phyloP scores from a whole-genome alignment of 2,888 invertebrate genomes.

The Apocheima hispidaria region DNA sequence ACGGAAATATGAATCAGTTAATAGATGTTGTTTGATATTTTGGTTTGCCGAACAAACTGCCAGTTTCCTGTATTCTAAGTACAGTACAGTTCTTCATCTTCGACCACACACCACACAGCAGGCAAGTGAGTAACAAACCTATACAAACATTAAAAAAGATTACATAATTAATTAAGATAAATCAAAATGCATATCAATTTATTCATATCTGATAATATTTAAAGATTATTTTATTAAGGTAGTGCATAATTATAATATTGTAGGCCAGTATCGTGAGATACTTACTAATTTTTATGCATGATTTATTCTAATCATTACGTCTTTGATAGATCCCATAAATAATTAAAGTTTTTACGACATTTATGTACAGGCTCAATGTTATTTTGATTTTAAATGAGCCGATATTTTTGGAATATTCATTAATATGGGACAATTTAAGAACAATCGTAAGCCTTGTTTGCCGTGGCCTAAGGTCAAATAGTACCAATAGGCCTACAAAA shows the following conservation, averaged over 20 bases:
- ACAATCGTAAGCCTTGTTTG: conserved; percentile 8
- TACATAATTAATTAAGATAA: too few relatives aligned
- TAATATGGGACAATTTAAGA: neutral
- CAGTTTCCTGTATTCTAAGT: too few relatives aligned
- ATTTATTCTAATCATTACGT: conserved; percentile 3
- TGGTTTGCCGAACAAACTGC: too few relatives aligned
- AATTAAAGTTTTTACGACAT: neutral
- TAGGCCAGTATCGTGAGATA: neutral
- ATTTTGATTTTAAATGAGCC: neutral
- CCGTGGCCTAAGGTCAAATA: conserved; percentile 13
- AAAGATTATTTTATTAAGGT: neutral
- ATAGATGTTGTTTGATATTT: too few relatives aligned
- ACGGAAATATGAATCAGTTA: conserved; percentile 13
- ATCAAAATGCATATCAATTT: too few relatives aligned
- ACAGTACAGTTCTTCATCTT: too few relatives aligned
- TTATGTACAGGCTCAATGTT: neutral
- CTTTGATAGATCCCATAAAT: neutral
- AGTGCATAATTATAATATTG: neutral
- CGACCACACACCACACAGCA: too few relatives aligned
- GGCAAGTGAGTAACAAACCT: too few relatives aligned
- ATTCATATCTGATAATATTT: too few relatives aligned
- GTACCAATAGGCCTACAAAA: conserved; percentile 4
- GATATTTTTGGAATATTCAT: neutral
- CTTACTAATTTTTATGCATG: neutral
- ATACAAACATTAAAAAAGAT: too few relatives aligned